A percentile compares a stretch with the other conserved stretches of the same genome.
Conservation (phyloP, 92 coral and sea anemone genomes). For the Porites evermanni region DNA sequence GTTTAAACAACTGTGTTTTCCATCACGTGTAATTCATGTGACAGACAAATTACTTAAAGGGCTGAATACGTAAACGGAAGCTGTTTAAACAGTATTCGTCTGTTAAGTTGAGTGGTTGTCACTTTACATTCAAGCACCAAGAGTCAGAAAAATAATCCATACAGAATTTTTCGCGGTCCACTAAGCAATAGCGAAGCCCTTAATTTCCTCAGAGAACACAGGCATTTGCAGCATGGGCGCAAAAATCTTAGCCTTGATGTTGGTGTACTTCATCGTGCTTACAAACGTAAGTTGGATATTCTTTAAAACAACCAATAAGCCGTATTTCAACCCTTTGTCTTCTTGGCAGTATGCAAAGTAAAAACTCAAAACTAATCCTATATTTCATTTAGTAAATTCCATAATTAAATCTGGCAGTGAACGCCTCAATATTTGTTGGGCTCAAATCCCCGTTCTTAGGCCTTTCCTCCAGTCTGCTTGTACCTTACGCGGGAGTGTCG, state of each 20-base stretch:
- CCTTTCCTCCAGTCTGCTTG: too few relatives aligned
- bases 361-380: too few relatives aligned
- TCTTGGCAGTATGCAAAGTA: too few relatives aligned
- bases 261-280: not conserved
- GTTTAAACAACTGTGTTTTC: not conserved
- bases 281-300: not conserved
- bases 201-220: not conserved
- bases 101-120: not conserved
- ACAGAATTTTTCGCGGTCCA: too few relatives aligned
- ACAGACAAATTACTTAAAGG: not conserved
- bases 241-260: not conserved
- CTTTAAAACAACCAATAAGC: too few relatives aligned
- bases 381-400: too few relatives aligned
- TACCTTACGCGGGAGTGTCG: too few relatives aligned
- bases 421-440: too few relatives aligned
- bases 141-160: not conserved
- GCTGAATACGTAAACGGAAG: not conserved
- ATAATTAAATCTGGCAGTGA: too few relatives aligned
- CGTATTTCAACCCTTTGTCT: too few relatives aligned
- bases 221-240: not conserved
- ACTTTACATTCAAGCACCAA: not conserved
- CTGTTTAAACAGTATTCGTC: not conserved
- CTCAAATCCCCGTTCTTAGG: too few relatives aligned
- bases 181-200: not conserved
- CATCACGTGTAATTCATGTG: not conserved